Percentiles rank a stretch among this genome's conserved stretches.
Evolutionary conservation across 1,140 invertebrate species (phyloP).

Genomic region (Drosophila athabasca): DNA sequence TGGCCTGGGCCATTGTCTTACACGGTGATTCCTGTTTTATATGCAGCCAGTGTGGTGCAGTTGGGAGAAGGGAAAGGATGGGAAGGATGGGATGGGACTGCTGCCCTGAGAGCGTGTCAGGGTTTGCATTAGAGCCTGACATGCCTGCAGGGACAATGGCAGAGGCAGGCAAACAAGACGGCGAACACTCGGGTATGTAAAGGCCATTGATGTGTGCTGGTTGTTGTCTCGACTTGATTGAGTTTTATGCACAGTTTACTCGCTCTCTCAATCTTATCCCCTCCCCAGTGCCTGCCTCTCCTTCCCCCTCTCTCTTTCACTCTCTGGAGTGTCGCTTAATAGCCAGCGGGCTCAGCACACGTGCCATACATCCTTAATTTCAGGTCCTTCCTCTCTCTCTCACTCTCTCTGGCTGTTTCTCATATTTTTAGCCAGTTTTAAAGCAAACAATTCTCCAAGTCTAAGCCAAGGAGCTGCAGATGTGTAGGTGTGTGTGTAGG

Average conservation of each 20-base stretch:
- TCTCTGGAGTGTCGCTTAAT: constrained; percentile 64
- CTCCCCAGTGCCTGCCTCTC: not conserved
- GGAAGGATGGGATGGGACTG: not conserved
- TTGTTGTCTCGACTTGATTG: constrained; percentile 75
- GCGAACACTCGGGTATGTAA: constrained; percentile 51
- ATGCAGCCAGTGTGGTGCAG: constrained; percentile 48
- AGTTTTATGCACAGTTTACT: constrained; percentile 80
- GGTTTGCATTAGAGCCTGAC: constrained; percentile 75
- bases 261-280: not conserved
- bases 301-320: constrained; percentile 1
- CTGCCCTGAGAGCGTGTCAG: constrained; percentile 59
- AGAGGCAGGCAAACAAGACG: constrained; percentile 23
- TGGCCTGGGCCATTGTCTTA: constrained; percentile 54
- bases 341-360: constrained; percentile 63
- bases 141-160: constrained; percentile 71
- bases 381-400: not conserved
- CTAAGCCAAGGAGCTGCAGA: not conserved
- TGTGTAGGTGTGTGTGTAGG: not conserved
- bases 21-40: constrained; percentile 42
- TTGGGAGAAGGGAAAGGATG: constrained; percentile 18
- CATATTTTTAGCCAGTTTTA: constrained; percentile 36
- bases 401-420: not conserved
- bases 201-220: constrained; percentile 63
- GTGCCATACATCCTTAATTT: constrained; percentile 75
- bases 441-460: constrained; percentile 25